These are phyloP conservation scores for Capitulum mitella DNA, from an alignment of 2,888 invertebrate genomes.

Conservation along the genomic window DNA sequence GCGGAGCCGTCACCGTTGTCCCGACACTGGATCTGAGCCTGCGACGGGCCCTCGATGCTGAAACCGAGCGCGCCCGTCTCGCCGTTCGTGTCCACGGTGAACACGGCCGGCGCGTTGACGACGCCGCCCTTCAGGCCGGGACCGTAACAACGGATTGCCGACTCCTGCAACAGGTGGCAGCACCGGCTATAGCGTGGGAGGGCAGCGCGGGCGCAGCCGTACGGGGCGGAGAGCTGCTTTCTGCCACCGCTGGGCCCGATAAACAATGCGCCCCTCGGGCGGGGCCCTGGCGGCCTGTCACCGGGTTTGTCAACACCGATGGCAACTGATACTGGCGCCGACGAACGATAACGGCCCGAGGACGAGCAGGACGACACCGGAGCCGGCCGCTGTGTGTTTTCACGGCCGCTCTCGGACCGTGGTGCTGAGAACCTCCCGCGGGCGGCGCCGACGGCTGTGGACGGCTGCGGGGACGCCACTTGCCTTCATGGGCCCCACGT, in stretches of 20 bases:
- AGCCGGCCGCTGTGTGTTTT: too few relatives aligned
- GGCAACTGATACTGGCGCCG: too few relatives aligned
- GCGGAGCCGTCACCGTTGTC: conserved; percentile 83
- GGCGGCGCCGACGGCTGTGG: too few relatives aligned
- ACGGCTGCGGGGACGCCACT: background rate
- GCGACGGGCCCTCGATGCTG: conserved; percentile 75
- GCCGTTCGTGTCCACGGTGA: conserved; percentile 83
- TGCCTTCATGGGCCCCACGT: conserved; percentile 63
- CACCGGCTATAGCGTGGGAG: background rate
- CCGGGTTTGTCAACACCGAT: background rate
- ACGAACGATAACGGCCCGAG: too few relatives aligned
- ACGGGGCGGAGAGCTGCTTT: background rate
- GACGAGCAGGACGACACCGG: too few relatives aligned
- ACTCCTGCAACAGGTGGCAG: conserved; percentile 48
- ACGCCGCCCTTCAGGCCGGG: conserved; percentile 70
- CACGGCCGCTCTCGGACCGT: too few relatives aligned
- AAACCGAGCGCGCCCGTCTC: conserved; percentile 77
- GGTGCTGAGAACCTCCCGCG: too few relatives aligned
- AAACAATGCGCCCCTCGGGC: background rate
- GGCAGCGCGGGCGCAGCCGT: background rate
- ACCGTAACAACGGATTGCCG: conserved; percentile 72
- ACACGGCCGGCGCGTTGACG: conserved; percentile 70
- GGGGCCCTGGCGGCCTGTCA: background rate
- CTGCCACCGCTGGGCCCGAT: background rate
- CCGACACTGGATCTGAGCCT: conserved; percentile 70